Evolutionary conservation across 2,113 vertebrate genomes (phyloP).

Genomic region (Loxodonta africana): DNA sequence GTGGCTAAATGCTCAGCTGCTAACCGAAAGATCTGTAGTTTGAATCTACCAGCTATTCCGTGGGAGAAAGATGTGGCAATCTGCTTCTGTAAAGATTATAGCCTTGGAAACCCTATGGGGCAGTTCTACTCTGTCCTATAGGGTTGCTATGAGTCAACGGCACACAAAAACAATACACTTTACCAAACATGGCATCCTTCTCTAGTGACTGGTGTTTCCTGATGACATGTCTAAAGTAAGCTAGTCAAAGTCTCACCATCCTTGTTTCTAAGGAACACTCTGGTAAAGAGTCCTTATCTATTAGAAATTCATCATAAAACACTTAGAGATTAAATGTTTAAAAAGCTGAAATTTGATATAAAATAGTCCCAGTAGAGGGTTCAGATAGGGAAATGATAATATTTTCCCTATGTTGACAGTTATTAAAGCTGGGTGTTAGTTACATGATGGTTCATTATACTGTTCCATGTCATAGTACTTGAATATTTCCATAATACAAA

Average conservation of each 20-base stretch:
- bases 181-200: too few species aligned
- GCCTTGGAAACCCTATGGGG: too few species aligned
- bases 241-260: too few species aligned
- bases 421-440: not conserved
- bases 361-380: not conserved
- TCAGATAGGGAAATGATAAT: not conserved
- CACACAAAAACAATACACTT: too few species aligned
- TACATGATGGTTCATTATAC: not conserved
- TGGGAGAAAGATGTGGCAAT: not conserved
- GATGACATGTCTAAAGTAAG: not conserved
- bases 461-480: not conserved
- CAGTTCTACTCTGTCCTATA: too few species aligned
- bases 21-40: not conserved
- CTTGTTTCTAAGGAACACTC: not conserved
- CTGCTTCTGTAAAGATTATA: too few species aligned
- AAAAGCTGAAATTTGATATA: constrained; percentile 15
- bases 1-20: not conserved
- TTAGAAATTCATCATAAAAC: not conserved
- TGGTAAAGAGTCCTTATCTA: not conserved
- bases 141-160: too few species aligned
- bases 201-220: not conserved
- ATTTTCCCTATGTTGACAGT: not conserved
- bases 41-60: too few species aligned
- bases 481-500: not conserved
- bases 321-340: not conserved